phyloP scores from a whole-genome alignment of 2,888 invertebrate genomes.

The Trissolcus brochymenae region DNA sequence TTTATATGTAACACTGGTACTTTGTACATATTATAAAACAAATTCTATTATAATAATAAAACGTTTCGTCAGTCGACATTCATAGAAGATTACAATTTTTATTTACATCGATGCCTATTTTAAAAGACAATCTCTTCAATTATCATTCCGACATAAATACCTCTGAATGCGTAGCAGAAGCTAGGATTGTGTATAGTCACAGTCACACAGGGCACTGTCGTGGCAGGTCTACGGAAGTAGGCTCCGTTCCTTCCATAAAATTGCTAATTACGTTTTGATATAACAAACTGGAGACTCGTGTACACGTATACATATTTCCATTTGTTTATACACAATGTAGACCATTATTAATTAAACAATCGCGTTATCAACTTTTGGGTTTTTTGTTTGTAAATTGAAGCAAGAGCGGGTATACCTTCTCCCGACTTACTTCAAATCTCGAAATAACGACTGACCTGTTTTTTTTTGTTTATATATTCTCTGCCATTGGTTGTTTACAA shows the following conservation, averaged over 20 bases:
- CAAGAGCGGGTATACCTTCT: slow-evolving; percentile 76
- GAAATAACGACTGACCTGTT: slow-evolving; percentile 50
- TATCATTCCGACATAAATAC: slow-evolving; percentile 76
- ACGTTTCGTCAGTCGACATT: too few species aligned
- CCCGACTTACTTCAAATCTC: slow-evolving; percentile 70
- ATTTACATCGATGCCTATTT: slow-evolving; percentile 58
- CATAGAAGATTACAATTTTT: slow-evolving; percentile 1
- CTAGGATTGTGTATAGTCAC: slow-evolving; percentile 75
- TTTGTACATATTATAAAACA: too few species aligned
- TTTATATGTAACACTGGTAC: too few species aligned
- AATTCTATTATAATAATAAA: too few species aligned
- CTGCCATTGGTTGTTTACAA: slow-evolving; percentile 7
- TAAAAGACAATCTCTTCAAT: slow-evolving; percentile 72
- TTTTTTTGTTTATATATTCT: slow-evolving; percentile 10
- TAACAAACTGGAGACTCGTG: slow-evolving; percentile 71
- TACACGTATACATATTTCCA: slow-evolving; percentile 44
- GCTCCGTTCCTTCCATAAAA: slow-evolving; percentile 75
- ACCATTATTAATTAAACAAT: neutral
- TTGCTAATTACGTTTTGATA: slow-evolving; percentile 72
- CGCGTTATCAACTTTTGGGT: slow-evolving; percentile 2
- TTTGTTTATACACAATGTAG: slow-evolving; percentile 63
- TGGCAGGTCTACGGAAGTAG: slow-evolving; percentile 76
- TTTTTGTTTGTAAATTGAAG: slow-evolving; percentile 64
- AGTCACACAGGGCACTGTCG: slow-evolving; percentile 76
- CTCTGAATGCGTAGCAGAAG: slow-evolving; percentile 76